A percentile compares a stretch with the other conserved stretches of the same genome.
Conservation (phyloP, 2,113 vertebrate species). For the Lamprologus callipterus region DNA sequence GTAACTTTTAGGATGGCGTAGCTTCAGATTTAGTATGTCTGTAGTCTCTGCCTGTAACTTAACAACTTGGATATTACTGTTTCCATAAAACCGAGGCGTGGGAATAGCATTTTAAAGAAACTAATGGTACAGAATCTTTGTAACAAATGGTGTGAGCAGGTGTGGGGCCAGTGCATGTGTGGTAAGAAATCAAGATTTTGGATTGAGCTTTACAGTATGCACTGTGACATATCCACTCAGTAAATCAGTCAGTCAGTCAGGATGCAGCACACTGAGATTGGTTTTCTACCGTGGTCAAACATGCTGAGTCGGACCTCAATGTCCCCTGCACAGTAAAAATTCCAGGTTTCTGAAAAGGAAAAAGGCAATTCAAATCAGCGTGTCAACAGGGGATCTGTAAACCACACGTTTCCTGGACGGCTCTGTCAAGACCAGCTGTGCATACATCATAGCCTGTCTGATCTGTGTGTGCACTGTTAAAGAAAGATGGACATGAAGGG, state of each 20-base stretch:
- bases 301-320: slow-evolving; percentile 41
- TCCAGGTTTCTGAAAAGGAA: slow-evolving; percentile 50
- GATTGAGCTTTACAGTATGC: slow-evolving; percentile 9
- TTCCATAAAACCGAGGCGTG: slow-evolving; percentile 51
- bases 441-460: slow-evolving; percentile 52
- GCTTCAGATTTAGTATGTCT: slow-evolving; percentile 33
- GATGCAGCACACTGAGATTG: slow-evolving; percentile 9
- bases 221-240: slow-evolving; percentile 27
- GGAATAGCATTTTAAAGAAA: slow-evolving; percentile 40
- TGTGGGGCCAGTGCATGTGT: slow-evolving; percentile 14
- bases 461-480: not conserved
- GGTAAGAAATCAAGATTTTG: slow-evolving; percentile 10
- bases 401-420: slow-evolving; percentile 61
- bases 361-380: slow-evolving; percentile 39
- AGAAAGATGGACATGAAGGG: not conserved
- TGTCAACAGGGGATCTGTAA: slow-evolving; percentile 63
- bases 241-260: not conserved
- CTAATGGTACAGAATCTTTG: slow-evolving; percentile 18
- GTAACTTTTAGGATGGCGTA: not conserved
- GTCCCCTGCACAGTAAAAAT: slow-evolving; percentile 54
- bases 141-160: slow-evolving; percentile 37
- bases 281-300: slow-evolving; percentile 38
- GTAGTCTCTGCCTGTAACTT: slow-evolving; percentile 10
- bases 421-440: slow-evolving; percentile 69
- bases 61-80: slow-evolving; percentile 32